These are phyloP conservation scores for Choristoneura fumiferana DNA, from an alignment of 1,140 invertebrate genomes.

Conservation along the genomic window DNA sequence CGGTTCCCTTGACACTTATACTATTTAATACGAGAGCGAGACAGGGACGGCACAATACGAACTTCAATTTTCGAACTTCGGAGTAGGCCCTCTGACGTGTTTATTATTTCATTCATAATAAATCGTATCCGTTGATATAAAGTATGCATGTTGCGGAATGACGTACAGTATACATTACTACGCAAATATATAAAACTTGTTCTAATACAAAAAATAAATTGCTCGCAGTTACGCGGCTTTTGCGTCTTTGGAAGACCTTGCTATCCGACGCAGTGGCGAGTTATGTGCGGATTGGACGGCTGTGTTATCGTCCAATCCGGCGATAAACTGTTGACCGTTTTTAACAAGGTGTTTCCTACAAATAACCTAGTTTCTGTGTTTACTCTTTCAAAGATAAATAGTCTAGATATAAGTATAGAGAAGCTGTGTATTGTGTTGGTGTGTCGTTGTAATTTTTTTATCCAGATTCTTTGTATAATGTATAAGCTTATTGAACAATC, in stretches of 20 bases:
- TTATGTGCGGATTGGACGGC: no score
- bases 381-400: background rate
- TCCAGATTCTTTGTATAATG: no score
- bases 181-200: background rate
- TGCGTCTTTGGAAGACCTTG: constrained; percentile 6
- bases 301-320: background rate
- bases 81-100: background rate
- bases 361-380: constrained; percentile 6
- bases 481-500: no score
- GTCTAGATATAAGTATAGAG: no score
- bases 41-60: no score
- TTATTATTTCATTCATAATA: constrained; percentile 13
- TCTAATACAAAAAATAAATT: constrained; percentile 9
- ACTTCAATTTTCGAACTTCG: no score
- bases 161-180: background rate
- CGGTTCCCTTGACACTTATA: no score
- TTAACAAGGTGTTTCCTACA: background rate
- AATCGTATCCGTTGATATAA: constrained; percentile 6
- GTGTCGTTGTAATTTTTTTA: no score
- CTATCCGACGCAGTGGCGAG: background rate
- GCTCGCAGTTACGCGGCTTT: background rate
- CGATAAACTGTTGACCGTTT: background rate
- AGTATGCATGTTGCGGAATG: background rate
- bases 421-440: no score
- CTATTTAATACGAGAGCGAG: no score